Base-by-base conservation (phyloP, 2,888 invertebrate genomes). In the Cheilosia vulpina region DNA sequence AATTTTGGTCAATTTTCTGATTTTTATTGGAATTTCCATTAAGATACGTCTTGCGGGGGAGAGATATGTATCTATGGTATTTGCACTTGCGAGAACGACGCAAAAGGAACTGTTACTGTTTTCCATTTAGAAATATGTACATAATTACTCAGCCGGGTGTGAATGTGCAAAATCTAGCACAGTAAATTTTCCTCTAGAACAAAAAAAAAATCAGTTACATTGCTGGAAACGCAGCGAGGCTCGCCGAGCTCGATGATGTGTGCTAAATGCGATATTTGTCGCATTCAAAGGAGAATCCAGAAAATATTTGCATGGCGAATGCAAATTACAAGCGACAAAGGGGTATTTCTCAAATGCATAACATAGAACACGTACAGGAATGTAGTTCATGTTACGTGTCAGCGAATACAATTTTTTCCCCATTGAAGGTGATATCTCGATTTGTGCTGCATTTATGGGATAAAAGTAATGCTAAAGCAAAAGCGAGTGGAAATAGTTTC, bases 61-160 rank as follows among this genome's bases (percentile, higher is more conserved):
- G 19, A 31, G 27, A 41, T 27, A 52, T 71, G 60, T 53, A 62
- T 62, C 43, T 50, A 27, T 0, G 9, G 31, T 2, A 31, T 31
- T 31, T 31, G 31, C 27, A 6, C 27, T 27, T 27, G 24, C 60
- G 38, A 68, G 11, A 41, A 24, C 50, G 50, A 47, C 50, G 41
- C 58, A 43, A 52, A 66, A 57, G 76, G 31, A 65, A 57, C 17
- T 57, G 45, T 55, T 63, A 50, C 38, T 65, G 57, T 65, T 50
- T 50, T 57, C 57, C 52, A 77, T 77, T 60, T 69, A 45, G 45
- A 73, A 45, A 43, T 73, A 55, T 63, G 62, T 60, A 68, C 68
- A 77, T 77, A 69, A 77, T 77, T 77, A 77, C 60, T 69, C 62
- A 69, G 62, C 53, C 19, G 52, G 24, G 50, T 13, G 24, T 45